Conservation (phyloP, 1,140 invertebrate genomes). For the Cepaea nemoralis region DNA sequence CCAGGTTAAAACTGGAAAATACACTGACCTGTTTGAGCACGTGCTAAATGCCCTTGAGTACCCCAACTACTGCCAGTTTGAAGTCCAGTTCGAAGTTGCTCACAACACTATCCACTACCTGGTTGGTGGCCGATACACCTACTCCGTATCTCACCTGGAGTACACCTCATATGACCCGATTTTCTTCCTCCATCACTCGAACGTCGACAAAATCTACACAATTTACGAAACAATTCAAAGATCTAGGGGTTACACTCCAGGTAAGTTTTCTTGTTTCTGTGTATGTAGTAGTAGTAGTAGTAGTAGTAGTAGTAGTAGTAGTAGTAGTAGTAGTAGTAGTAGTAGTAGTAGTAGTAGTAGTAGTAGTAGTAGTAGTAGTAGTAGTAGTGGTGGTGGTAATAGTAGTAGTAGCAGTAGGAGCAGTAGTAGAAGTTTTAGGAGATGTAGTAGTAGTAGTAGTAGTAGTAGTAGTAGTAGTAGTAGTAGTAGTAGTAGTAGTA, state of each 20-base stretch:
- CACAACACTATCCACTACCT: conserved; percentile 54
- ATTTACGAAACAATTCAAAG: conserved; percentile 49
- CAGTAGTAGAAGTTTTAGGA: no score
- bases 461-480: no score
- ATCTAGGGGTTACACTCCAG: conserved; percentile 25
- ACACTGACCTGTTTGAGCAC: conserved; percentile 37
- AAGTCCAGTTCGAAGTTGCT: conserved; percentile 52
- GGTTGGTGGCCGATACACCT: conserved; percentile 46
- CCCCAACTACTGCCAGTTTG: conserved; percentile 52
- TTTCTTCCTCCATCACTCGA: conserved; percentile 52
- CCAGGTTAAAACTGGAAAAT: conserved; percentile 33
- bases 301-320: no score
- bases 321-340: no score
- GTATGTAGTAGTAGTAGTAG: no score
- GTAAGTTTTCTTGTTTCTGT: conserved; percentile 3
- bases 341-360: no score
- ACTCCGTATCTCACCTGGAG: conserved; percentile 50
- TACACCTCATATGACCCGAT: conserved; percentile 53
- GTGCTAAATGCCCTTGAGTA: conserved; percentile 49
- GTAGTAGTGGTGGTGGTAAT: no score
- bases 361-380: no score
- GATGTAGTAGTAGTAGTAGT: no score
- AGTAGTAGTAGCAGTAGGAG: no score
- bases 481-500: no score
- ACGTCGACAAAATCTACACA: conserved; percentile 47